A percentile compares a stretch with the other conserved stretches of the same genome.
Evolutionary conservation across 2,888 invertebrate genomes (phyloP).

Genomic region (Amaurobius ferox): DNA sequence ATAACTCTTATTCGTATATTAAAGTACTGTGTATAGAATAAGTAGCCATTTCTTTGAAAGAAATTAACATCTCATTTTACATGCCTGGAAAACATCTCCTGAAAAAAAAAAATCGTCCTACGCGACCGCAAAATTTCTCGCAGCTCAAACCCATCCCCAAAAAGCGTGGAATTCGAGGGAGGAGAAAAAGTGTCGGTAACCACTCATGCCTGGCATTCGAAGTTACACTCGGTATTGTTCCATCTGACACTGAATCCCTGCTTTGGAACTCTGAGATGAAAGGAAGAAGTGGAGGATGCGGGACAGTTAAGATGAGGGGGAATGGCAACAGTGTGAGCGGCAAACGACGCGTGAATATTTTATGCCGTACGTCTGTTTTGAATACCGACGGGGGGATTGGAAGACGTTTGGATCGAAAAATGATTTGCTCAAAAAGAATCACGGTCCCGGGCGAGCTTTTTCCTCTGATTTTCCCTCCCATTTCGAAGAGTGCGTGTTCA

Average conservation of each 20-base stretch:
- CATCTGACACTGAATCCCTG: constrained; percentile 16
- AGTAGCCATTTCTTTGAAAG: no score
- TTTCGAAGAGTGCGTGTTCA: no score
- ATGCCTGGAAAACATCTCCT: no score
- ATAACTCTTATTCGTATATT: no score
- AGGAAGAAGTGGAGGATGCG: constrained; percentile 29
- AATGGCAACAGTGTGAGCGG: constrained; percentile 33
- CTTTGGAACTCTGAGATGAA: not conserved
- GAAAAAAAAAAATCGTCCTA: not conserved
- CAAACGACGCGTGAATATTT: constrained; percentile 52
- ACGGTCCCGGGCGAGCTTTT: no score
- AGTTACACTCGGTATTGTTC: constrained; percentile 13
- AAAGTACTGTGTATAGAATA: no score
- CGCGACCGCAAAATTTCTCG: not conserved
- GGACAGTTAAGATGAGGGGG: constrained; percentile 23
- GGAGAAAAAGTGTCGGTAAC: not conserved
- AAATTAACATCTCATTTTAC: no score
- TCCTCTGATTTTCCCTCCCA: no score
- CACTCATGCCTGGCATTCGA: not conserved
- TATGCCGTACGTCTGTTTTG: constrained; percentile 10
- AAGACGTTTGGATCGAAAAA: no score
- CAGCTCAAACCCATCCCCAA: not conserved
- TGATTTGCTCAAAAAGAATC: no score
- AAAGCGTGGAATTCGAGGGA: not conserved
- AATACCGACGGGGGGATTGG: not conserved